Evolutionary conservation across 2,888 invertebrate species (phyloP).

Genomic region (Criorhina ranunculi): DNA sequence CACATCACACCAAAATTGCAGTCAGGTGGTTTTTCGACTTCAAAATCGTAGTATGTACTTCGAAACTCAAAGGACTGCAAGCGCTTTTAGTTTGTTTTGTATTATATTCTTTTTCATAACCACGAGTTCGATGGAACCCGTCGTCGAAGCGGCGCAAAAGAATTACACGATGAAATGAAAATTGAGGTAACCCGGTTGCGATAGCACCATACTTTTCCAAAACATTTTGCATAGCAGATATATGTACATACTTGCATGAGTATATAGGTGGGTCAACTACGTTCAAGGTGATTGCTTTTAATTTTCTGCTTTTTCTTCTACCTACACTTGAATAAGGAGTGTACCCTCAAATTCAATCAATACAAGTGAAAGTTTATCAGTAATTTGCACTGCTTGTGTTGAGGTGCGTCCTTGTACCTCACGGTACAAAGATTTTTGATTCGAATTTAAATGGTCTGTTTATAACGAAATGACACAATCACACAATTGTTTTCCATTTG

Average conservation of each 20-base stretch:
- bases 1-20: constrained; percentile 30
- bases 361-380: neutral
- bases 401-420: too few relatives aligned
- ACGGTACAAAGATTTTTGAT: too few relatives aligned
- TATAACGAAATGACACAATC: too few relatives aligned
- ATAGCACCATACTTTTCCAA: neutral
- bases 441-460: too few relatives aligned
- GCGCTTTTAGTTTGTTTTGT: constrained; percentile 11
- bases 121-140: constrained; percentile 24
- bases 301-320: neutral
- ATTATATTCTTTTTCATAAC: constrained; percentile 8
- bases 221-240: neutral
- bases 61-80: neutral
- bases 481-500: too few relatives aligned
- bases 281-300: constrained; percentile 22
- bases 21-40: constrained; percentile 24
- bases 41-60: constrained; percentile 2
- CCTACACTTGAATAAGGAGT: neutral
- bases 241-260: too few relatives aligned
- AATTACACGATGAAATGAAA: constrained; percentile 24
- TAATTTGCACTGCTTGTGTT: neutral
- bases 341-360: constrained; percentile 3
- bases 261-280: constrained; percentile 13
- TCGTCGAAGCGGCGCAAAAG: neutral
- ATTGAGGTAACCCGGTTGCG: constrained; percentile 39